Percentiles rank a stretch among this genome's conserved stretches.
Evolutionary conservation across 2,113 vertebrate genomes (phyloP).

Genomic region (Tragelaphus strepsiceros): DNA sequence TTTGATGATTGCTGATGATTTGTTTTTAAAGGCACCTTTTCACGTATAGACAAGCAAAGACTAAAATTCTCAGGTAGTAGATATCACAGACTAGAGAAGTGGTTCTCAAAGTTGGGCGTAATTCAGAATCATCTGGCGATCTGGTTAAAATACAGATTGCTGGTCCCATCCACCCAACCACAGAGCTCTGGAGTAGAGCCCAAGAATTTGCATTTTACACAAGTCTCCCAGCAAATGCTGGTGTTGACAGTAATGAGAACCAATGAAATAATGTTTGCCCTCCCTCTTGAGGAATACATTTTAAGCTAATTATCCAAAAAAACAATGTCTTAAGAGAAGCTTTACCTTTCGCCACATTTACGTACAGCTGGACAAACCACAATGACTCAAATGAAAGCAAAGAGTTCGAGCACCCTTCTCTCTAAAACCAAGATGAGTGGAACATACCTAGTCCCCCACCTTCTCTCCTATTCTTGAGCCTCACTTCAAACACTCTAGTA

Average conservation of each 20-base stretch:
- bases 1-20: not conserved
- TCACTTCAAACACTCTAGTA: not conserved
- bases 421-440: not conserved
- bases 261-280: not conserved
- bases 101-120: not conserved
- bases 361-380: not conserved
- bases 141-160: not conserved
- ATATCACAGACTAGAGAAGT: not conserved
- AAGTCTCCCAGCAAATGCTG: not conserved
- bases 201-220: not conserved
- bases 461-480: not conserved
- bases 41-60: slow-evolving; percentile 18
- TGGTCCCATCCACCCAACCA: not conserved
- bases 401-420: not conserved
- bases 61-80: not conserved
- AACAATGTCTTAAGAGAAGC: not conserved
- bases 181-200: not conserved
- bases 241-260: not conserved
- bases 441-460: not conserved
- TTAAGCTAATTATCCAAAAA: not conserved
- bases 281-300: not conserved
- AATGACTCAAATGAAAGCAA: not conserved
- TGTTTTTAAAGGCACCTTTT: slow-evolving; percentile 34
- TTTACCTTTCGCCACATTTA: not conserved
- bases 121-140: not conserved